A percentile compares a stretch with the other conserved stretches of the same genome.
Conservation (phyloP, 2,797 vertebrate species). For the Arvicola amphibius region DNA sequence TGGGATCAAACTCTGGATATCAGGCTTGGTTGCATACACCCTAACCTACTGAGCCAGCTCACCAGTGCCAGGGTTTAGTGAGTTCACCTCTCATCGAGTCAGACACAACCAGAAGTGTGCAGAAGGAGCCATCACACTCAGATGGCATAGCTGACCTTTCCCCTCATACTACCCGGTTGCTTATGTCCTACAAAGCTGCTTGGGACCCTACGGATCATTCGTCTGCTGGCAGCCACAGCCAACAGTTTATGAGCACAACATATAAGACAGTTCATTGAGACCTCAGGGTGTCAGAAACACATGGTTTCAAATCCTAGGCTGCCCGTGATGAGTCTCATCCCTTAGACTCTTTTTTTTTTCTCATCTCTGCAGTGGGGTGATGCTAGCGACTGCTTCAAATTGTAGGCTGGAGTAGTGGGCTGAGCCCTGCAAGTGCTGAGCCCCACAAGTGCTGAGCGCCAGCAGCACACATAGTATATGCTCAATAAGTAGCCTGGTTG, state of each 20-base stretch:
- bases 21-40: background rate
- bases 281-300: background rate
- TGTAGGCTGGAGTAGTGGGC: too few relatives aligned
- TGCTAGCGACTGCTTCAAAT: background rate
- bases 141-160: background rate
- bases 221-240: background rate
- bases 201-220: background rate
- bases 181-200: background rate
- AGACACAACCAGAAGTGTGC: background rate
- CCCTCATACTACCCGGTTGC: background rate
- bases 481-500: background rate
- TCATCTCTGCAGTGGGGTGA: constrained; percentile 25
- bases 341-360: background rate
- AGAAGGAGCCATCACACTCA: background rate
- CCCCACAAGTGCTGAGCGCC: background rate
- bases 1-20: background rate
- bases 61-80: background rate
- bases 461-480: background rate
- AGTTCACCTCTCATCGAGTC: background rate
- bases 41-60: background rate
- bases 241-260: background rate
- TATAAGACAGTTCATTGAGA: background rate
- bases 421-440: background rate
- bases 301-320: background rate
- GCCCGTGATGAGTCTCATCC: background rate